phyloP scores from a whole-genome alignment of 2,797 vertebrate genomes.

The Moxostoma hubbsi region DNA sequence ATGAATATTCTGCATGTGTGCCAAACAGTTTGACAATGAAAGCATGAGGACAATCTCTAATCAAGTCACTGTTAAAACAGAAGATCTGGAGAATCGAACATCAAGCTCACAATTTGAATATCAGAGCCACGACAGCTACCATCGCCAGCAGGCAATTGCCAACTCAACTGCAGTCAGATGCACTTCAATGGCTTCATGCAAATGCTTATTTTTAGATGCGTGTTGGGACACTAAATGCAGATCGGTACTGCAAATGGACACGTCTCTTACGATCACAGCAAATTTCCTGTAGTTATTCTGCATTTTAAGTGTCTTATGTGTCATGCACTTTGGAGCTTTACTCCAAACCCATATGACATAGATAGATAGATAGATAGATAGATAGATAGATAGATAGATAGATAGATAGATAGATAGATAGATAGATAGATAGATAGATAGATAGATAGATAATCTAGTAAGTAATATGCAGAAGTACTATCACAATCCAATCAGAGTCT shows the following conservation, averaged over 20 bases:
- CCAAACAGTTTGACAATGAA: constrained; percentile 41
- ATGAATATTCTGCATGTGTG: constrained; percentile 1
- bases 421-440: no score
- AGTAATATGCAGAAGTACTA: not conserved
- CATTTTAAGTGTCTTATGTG: constrained; percentile 43
- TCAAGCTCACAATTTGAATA: constrained; percentile 46
- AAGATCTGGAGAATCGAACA: constrained; percentile 50
- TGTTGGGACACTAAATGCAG: constrained; percentile 59
- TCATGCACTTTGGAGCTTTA: not conserved
- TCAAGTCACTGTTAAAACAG: constrained; percentile 54
- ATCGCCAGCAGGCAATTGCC: constrained; percentile 63
- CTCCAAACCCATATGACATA: no score
- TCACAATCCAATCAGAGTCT: not conserved
- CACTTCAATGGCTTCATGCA: constrained; percentile 52
- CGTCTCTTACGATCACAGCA: constrained; percentile 63
- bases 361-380: no score
- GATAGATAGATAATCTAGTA: no score
- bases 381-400: no score
- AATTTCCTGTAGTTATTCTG: constrained; percentile 45
- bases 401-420: no score
- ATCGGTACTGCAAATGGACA: constrained; percentile 15
- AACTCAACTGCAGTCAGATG: constrained; percentile 65
- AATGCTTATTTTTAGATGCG: constrained; percentile 72
- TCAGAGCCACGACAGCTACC: constrained; percentile 48
- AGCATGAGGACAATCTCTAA: constrained; percentile 27